phyloP scores from a whole-genome alignment of 2,797 vertebrate species.

The Cichlasoma orientale region DNA sequence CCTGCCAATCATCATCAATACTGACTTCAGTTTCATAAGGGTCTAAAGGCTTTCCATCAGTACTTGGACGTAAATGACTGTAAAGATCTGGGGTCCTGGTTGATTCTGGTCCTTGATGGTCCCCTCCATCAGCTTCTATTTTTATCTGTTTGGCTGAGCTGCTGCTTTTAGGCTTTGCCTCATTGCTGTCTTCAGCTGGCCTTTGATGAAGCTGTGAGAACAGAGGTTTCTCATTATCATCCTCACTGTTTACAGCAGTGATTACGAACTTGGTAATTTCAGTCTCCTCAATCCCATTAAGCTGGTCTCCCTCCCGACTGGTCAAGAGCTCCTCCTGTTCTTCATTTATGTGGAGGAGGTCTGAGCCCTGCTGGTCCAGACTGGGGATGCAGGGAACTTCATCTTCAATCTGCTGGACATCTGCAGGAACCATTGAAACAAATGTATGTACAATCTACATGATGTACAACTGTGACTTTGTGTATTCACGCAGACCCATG shows the following conservation, averaged over 20 bases:
- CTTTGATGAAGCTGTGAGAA: background rate
- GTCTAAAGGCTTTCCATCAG: background rate
- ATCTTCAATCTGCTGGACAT: background rate
- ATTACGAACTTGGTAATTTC: background rate
- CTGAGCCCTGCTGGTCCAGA: background rate
- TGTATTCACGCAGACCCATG: background rate
- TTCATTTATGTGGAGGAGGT: background rate
- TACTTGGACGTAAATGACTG: background rate
- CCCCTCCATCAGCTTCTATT: background rate
- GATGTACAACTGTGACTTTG: background rate
- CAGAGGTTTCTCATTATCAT: background rate
- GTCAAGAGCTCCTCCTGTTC: background rate
- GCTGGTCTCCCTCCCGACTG: background rate
- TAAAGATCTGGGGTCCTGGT: background rate
- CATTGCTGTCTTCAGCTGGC: background rate
- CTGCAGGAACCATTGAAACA: background rate
- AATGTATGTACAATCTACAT: background rate
- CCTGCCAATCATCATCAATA: background rate
- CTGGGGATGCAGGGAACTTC: background rate
- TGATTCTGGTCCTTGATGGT: background rate
- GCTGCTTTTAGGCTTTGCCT: background rate
- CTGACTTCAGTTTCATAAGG: background rate
- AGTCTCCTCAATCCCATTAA: background rate
- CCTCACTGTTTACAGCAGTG: background rate
- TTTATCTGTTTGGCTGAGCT: background rate